phyloP scores from a whole-genome alignment of 2,113 vertebrate species.

The Piaya cayana region DNA sequence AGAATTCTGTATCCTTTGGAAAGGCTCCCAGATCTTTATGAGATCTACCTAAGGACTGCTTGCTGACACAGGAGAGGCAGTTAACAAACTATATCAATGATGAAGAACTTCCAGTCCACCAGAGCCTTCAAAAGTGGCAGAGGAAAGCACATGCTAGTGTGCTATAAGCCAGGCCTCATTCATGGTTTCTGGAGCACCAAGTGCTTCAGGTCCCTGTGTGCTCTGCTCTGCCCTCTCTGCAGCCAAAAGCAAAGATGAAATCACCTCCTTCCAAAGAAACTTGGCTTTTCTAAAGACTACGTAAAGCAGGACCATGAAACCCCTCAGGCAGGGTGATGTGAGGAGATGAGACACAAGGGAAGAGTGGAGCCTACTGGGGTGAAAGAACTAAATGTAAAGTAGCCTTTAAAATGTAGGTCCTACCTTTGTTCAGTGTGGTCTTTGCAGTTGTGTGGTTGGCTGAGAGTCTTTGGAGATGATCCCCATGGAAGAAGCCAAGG shows the following conservation, averaged over 20 bases:
- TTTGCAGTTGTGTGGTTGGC: slow-evolving; percentile 82
- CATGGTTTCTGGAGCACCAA: neutral
- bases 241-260: neutral
- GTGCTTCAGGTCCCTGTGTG: neutral
- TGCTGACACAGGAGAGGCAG: neutral
- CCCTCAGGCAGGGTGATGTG: neutral
- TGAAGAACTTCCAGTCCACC: neutral
- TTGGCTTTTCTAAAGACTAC: neutral
- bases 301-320: neutral
- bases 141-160: neutral
- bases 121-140: neutral
- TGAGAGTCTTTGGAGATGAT: slow-evolving; percentile 82
- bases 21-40: neutral
- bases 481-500: slow-evolving; percentile 77
- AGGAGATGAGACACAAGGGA: neutral
- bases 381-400: neutral
- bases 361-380: neutral
- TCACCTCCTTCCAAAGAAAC: neutral
- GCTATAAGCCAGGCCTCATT: rapidly evolving
- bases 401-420: neutral
- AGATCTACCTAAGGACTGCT: neutral
- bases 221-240: neutral
- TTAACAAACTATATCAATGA: too few relatives aligned
- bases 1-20: neutral
- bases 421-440: slow-evolving; percentile 89